Evolutionary conservation across 2,113 vertebrate genomes (phyloP).

Genomic region (Dunckerocampus dactyliophorus): DNA sequence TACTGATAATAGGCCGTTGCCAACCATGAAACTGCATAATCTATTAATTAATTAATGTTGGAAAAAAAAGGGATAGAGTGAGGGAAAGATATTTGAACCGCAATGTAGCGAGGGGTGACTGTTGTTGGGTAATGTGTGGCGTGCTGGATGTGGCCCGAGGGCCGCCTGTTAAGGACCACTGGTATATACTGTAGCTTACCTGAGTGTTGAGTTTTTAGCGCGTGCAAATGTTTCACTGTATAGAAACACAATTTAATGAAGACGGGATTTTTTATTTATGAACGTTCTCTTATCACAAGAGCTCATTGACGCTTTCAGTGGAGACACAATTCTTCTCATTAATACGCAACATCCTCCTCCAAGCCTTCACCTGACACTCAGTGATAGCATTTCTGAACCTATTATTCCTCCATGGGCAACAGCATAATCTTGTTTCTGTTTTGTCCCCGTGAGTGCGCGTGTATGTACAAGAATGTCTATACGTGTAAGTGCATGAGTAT

Average conservation of each 20-base stretch:
- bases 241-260: not conserved
- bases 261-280: not conserved
- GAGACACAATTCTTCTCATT: constrained; percentile 3
- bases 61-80: too few relatives aligned
- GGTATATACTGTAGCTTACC: too few relatives aligned
- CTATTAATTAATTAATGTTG: too few relatives aligned
- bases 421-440: constrained; percentile 2
- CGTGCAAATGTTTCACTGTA: too few relatives aligned
- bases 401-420: constrained; percentile 5
- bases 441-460: not conserved
- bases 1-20: too few relatives aligned
- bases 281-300: not conserved
- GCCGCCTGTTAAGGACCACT: too few relatives aligned
- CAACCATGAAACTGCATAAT: too few relatives aligned
- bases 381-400: not conserved
- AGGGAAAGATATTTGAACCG: too few relatives aligned
- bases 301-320: not conserved
- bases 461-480: constrained; percentile 10
- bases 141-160: too few relatives aligned
- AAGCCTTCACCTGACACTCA: not conserved
- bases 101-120: too few relatives aligned
- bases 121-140: too few relatives aligned
- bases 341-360: not conserved
- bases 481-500: constrained; percentile 9
- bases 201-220: not conserved